Base-by-base conservation (phyloP, 2,888 invertebrate species). In the Aromia moschata region DNA sequence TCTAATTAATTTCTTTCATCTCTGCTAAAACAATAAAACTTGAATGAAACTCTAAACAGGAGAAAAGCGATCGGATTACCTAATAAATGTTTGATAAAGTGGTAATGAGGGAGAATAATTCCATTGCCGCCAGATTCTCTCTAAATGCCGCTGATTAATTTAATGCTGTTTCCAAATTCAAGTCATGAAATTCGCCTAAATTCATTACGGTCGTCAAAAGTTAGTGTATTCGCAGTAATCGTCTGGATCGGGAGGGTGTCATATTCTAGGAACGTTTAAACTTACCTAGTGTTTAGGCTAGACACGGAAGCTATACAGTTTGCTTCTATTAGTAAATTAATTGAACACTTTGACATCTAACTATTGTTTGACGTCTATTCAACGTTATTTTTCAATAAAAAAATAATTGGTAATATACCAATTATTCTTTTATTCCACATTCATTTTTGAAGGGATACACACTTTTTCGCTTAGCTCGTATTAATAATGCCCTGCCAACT, bases 111-210 rank as follows among this genome's bases (percentile, higher is more conserved):
- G 16, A 16, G 52, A 49, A 52, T 41, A 40, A 52, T 41, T 52
- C 41, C 14, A 52, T 52, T 41, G 16, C 37, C 16, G 15, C 41
- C 41, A 41, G 41, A 52, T 52, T 18, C 52, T 31, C 31, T 41
- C 20, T 52, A 52, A 52, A 16, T 41, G 25, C 31, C 52, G 30
- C 16, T 41, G 52, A 52, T 52, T 52, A 41, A 52, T 16, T 52
- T 52, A 52, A 52, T 52, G 52, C 30, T 52, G 41, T 52, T 52
- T 52, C 52, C 37, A 41, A 52, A 52, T 52, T 52, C 52, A 41
- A 52, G 41, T 52, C 41, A 52, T 41, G 52, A 31, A 30, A 41
- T 41, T 44, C 52, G 16, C 41, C 40, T 30, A 41, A 52, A 41
- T 52, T 52, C 41, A 41, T 52, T 52, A 41, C 30, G 41, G 15